Evolutionary conservation across 2,113 vertebrate species (phyloP).

Genomic region (Heterochromis multidens): DNA sequence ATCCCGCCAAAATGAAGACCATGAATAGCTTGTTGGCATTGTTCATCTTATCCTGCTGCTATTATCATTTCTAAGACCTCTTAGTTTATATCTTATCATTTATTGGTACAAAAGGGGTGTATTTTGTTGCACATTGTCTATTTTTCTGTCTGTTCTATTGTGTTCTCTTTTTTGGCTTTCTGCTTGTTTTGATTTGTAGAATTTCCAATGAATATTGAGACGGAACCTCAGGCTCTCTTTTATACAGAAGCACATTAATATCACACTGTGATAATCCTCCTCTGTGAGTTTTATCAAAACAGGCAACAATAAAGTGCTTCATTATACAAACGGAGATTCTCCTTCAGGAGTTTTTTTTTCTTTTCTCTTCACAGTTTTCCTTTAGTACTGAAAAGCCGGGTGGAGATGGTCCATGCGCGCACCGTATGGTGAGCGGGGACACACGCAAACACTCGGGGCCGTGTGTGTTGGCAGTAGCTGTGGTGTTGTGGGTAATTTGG

Average conservation of each 20-base stretch:
- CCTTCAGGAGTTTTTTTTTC: not conserved
- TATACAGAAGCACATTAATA: not conserved
- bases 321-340: not conserved
- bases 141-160: not conserved
- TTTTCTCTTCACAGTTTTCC: not conserved
- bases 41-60: not conserved
- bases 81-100: not conserved
- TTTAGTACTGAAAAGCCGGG: not conserved
- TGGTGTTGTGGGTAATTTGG: slow-evolving; percentile 50
- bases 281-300: not conserved
- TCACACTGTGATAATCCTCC: not conserved
- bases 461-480: slow-evolving; percentile 31
- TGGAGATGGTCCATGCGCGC: not conserved
- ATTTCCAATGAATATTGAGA: not conserved
- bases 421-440: slow-evolving; percentile 9
- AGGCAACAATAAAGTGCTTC: not conserved
- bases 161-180: not conserved
- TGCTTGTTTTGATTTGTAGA: not conserved
- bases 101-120: not conserved
- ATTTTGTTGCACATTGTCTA: not conserved
- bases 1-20: slow-evolving; percentile 23
- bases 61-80: not conserved
- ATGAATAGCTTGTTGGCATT: not conserved
- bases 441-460: not conserved
- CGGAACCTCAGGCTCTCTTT: not conserved